Percentiles rank a stretch among this genome's conserved stretches.
These are phyloP conservation scores for Scaptomyza caliginosa DNA, from an alignment of 2,888 invertebrate species.

Conservation along the genomic window DNA sequence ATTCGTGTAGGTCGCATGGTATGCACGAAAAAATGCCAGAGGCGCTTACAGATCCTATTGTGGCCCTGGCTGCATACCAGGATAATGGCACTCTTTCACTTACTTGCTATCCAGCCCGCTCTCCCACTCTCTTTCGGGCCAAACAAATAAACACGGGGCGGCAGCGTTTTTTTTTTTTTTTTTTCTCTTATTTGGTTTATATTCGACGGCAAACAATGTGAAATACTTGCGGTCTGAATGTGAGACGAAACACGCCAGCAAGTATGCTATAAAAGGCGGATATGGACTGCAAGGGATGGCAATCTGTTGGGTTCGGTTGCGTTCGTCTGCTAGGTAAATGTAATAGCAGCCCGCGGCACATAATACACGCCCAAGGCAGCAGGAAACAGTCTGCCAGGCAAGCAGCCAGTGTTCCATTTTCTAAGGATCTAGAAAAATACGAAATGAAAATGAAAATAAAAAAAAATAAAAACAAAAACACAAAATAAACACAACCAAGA, in stretches of 20 bases:
- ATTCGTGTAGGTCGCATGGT: constrained; percentile 13
- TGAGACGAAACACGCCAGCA: constrained; percentile 46
- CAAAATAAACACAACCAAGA: constrained; percentile 27
- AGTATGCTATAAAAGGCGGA: constrained; percentile 50
- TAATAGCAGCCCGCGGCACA: constrained; percentile 52
- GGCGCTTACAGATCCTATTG: constrained; percentile 8
- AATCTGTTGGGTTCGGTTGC: constrained; percentile 2
- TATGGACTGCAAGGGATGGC: constrained; percentile 9
- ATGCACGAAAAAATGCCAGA: constrained; percentile 31
- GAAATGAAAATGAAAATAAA: too few species aligned
- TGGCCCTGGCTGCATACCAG: constrained; percentile 10
- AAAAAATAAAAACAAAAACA: background rate
- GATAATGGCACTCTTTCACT: constrained; percentile 35
- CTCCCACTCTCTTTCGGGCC: background rate
- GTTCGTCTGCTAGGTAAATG: constrained; percentile 56
- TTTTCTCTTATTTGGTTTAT: constrained; percentile 58
- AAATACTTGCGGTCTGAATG: constrained; percentile 66
- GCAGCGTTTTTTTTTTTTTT: constrained; percentile 34
- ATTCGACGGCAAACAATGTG: constrained; percentile 67
- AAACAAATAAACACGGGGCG: constrained; percentile 40
- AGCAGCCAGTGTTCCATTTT: constrained; percentile 69
- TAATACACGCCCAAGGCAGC: constrained; percentile 35
- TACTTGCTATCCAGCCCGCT: constrained; percentile 10
- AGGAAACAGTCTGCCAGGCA: constrained; percentile 49
- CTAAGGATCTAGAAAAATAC: constrained; percentile 45